These are phyloP conservation scores for Drosophila dunni DNA, from an alignment of 1,140 invertebrate species.

Conservation along the genomic window DNA sequence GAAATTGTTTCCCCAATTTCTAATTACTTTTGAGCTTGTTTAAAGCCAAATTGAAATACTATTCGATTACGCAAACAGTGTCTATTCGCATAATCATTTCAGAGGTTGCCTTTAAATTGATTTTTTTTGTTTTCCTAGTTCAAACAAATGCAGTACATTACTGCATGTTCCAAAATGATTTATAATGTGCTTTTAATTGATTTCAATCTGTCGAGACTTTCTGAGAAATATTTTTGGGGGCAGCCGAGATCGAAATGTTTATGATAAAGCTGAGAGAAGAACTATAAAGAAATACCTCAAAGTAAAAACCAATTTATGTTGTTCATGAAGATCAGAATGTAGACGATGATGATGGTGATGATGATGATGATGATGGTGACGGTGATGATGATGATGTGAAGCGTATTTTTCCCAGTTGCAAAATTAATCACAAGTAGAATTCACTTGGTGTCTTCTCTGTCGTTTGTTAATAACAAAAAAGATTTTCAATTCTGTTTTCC, in stretches of 20 bases:
- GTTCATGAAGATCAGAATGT: slow-evolving; percentile 27
- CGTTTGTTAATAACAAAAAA: slow-evolving; percentile 54
- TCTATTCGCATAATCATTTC: neutral
- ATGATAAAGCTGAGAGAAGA: slow-evolving; percentile 14
- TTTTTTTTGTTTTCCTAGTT: neutral
- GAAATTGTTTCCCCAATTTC: neutral
- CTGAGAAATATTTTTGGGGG: slow-evolving; percentile 11
- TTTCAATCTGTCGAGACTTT: slow-evolving; percentile 52
- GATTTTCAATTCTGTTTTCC: slow-evolving; percentile 60
- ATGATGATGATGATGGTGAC: slow-evolving; percentile 29
- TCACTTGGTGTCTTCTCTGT: slow-evolving; percentile 11
- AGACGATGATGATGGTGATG: slow-evolving; percentile 45
- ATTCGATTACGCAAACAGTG: slow-evolving; percentile 11
- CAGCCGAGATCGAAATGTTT: slow-evolving; percentile 41
- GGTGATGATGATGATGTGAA: slow-evolving; percentile 49
- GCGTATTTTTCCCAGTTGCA: slow-evolving; percentile 58
- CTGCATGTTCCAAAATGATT: slow-evolving; percentile 55
- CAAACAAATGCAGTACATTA: slow-evolving; percentile 28
- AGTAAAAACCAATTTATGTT: slow-evolving; percentile 22
- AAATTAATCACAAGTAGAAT: slow-evolving; percentile 31
- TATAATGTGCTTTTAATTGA: slow-evolving; percentile 64
- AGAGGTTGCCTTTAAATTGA: slow-evolving; percentile 1
- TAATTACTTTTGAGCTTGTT: too few species aligned
- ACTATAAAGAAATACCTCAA: slow-evolving; percentile 54
- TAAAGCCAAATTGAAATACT: neutral